These are phyloP conservation scores for Tympanuchus pallidicinctus DNA, from an alignment of 2,113 vertebrate species.

Conservation along the genomic window DNA sequence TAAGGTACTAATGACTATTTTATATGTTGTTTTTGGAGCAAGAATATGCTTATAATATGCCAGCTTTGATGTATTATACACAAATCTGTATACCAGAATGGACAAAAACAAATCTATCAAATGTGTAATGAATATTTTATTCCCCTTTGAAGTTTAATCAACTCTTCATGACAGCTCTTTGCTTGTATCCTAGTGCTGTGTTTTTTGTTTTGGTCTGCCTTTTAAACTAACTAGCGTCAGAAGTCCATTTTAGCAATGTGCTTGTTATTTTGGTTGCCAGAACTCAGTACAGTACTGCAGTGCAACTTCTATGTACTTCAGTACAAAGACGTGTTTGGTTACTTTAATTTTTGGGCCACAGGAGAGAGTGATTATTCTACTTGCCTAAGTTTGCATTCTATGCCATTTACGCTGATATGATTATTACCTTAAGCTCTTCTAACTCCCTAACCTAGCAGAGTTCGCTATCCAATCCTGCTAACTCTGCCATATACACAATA, in stretches of 20 bases:
- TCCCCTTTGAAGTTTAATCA: background rate
- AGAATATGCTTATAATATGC: background rate
- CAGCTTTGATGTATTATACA: background rate
- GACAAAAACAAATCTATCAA: background rate
- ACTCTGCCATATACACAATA: background rate
- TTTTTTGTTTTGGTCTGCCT: background rate
- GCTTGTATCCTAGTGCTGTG: background rate
- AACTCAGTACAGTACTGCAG: background rate
- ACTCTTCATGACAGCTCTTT: background rate
- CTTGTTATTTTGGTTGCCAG: background rate
- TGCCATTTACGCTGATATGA: background rate
- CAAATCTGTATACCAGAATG: background rate
- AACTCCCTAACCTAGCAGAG: background rate
- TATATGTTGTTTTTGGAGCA: background rate
- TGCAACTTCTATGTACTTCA: background rate
- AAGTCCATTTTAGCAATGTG: background rate
- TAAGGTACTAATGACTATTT: conserved; percentile 81
- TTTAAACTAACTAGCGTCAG: background rate
- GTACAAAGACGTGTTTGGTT: background rate
- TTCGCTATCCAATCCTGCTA: background rate
- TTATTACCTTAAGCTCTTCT: background rate
- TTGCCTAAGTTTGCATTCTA: background rate
- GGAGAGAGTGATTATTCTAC: background rate
- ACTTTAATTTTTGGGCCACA: background rate
- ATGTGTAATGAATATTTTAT: background rate